Evolutionary conservation across 2,113 vertebrate genomes (phyloP).

Genomic region (Catharus bicknelli): DNA sequence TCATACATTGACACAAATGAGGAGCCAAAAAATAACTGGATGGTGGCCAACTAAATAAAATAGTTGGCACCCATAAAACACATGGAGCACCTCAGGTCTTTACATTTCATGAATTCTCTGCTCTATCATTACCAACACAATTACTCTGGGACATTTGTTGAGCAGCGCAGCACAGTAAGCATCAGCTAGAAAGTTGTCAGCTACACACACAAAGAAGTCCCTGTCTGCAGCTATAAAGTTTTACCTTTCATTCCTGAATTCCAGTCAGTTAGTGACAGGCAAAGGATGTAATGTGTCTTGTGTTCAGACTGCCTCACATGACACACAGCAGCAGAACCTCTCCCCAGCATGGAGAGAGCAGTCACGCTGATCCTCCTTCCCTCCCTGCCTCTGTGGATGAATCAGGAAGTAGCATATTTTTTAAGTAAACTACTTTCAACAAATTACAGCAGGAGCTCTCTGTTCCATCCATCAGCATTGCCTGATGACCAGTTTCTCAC

Average conservation of each 20-base stretch:
- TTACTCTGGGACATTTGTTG: not conserved
- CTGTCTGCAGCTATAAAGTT: not conserved
- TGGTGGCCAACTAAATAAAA: conserved; percentile 34
- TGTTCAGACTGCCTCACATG: not conserved
- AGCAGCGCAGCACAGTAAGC: not conserved
- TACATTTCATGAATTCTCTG: conserved; percentile 30
- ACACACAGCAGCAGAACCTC: not conserved
- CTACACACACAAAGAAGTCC: not conserved
- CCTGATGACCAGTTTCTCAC: not conserved
- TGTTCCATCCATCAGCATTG: not conserved
- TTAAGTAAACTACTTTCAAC: not conserved
- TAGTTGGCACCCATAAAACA: not conserved
- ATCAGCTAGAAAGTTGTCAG: not conserved
- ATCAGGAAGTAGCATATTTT: not conserved
- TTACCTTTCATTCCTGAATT: not conserved
- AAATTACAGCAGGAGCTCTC: not conserved
- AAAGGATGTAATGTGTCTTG: not conserved
- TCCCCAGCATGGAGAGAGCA: no score
- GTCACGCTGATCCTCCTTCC: not conserved
- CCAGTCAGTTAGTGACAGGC: not conserved
- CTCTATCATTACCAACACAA: conserved; percentile 29
- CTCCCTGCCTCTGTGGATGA: not conserved
- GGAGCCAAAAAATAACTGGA: conserved; percentile 42
- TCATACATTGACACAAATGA: not conserved
- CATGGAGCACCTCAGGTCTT: not conserved